Evolutionary conservation across 1,140 invertebrate genomes (phyloP).

Genomic region (Cheumatopsyche charites): DNA sequence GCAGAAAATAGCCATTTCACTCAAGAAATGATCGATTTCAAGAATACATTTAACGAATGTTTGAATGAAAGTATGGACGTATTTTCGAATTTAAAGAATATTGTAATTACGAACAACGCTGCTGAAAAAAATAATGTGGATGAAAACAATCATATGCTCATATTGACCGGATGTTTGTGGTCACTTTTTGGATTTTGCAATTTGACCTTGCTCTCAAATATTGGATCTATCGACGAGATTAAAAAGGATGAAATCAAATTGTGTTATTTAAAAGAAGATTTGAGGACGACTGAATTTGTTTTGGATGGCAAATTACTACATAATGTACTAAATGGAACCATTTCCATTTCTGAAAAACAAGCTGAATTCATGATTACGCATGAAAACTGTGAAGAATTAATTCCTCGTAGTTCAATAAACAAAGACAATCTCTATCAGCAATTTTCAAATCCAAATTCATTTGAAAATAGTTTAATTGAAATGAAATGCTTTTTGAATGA

Average conservation of each 20-base stretch:
- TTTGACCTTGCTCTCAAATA: slow-evolving; percentile 53
- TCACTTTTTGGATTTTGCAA: slow-evolving; percentile 39
- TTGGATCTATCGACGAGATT: slow-evolving; percentile 72
- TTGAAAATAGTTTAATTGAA: slow-evolving; percentile 52
- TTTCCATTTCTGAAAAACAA: slow-evolving; percentile 43
- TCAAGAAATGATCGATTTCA: slow-evolving; percentile 7
- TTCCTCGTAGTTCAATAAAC: slow-evolving; percentile 21
- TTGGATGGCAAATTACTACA: slow-evolving; percentile 56
- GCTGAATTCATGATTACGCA: slow-evolving; percentile 27
- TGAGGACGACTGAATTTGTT: slow-evolving; percentile 56
- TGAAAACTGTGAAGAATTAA: slow-evolving; percentile 30
- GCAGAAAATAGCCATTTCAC: slow-evolving; percentile 6
- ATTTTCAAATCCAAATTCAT: slow-evolving; percentile 52
- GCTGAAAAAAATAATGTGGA: background rate
- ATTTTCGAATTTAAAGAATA: slow-evolving; percentile 14
- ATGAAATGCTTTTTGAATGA: slow-evolving; percentile 51
- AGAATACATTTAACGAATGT: slow-evolving; percentile 14
- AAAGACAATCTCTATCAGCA: slow-evolving; percentile 23
- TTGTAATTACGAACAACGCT: too few relatives aligned
- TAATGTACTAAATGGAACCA: slow-evolving; percentile 53
- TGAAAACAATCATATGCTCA: slow-evolving; percentile 9
- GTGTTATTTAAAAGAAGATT: slow-evolving; percentile 69
- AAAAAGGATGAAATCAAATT: slow-evolving; percentile 73
- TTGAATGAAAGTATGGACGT: background rate
- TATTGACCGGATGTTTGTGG: slow-evolving; percentile 31